Conservation (phyloP, 2,888 invertebrate species). For the Tillus elongatus region DNA sequence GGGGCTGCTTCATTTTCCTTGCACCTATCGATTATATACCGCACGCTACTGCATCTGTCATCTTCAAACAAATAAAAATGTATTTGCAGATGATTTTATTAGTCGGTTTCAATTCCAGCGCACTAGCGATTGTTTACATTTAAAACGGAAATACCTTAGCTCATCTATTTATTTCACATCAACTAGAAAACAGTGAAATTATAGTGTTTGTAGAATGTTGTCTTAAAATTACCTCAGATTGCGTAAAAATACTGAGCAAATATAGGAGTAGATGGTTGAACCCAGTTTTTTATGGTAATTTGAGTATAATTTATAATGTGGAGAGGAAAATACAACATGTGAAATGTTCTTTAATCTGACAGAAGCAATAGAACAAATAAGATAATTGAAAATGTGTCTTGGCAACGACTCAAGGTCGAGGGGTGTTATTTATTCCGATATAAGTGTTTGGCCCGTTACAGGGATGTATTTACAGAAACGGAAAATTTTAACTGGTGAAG, state of each 20-base stretch:
- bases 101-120: no score
- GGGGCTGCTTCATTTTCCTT: no score
- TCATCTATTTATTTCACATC: not conserved
- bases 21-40: no score
- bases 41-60: no score
- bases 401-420: conserved; percentile 41
- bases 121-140: no score
- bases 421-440: conserved; percentile 33
- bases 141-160: not conserved
- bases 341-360: conserved; percentile 41
- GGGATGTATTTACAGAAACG: no score
- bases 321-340: conserved; percentile 33
- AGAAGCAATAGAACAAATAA: conserved; percentile 39
- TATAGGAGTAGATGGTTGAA: conserved; percentile 15
- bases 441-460: no score
- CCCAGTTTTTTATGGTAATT: conserved; percentile 16
- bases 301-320: conserved; percentile 32
- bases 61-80: no score
- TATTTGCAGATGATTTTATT: no score
- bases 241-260: conserved; percentile 24
- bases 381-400: conserved; percentile 42
- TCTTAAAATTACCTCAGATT: conserved; percentile 23
- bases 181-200: not conserved
- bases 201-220: no score
- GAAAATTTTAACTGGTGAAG: no score